Conservation (phyloP, 2,113 vertebrate species). For the Lycaon pictus region DNA sequence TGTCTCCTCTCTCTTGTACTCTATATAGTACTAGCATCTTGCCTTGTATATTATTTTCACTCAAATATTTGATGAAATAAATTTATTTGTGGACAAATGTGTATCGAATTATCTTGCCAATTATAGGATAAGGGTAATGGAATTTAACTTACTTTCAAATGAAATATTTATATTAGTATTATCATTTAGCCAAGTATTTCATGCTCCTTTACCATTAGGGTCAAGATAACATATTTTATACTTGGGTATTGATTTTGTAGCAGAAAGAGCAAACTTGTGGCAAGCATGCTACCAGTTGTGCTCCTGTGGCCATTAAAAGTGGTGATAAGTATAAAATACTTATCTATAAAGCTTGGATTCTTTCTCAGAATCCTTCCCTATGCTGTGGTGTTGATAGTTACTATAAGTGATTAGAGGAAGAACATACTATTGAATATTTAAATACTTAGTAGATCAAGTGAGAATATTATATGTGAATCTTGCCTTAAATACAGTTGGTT, state of each 20-base stretch:
- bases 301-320: not conserved
- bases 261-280: not conserved
- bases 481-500: not conserved
- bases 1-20: not conserved
- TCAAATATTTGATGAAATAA: constrained; percentile 37
- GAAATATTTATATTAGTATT: not conserved
- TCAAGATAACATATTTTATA: not conserved
- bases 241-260: not conserved
- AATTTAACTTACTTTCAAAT: constrained; percentile 46
- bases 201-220: not conserved
- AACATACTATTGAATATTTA: not conserved
- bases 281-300: not conserved
- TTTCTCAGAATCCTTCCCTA: not conserved
- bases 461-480: not conserved
- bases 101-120: constrained; percentile 21
- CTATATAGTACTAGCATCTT: not conserved
- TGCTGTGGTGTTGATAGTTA: not conserved
- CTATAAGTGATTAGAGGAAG: not conserved
- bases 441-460: not conserved
- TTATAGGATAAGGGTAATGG: not conserved
- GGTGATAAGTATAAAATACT: not conserved
- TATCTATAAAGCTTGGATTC: not conserved
- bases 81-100: not conserved
- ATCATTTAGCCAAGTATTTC: not conserved
- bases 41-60: not conserved